Conservation (phyloP, 2,888 invertebrate genomes). For the Drosophila buzzatii region DNA sequence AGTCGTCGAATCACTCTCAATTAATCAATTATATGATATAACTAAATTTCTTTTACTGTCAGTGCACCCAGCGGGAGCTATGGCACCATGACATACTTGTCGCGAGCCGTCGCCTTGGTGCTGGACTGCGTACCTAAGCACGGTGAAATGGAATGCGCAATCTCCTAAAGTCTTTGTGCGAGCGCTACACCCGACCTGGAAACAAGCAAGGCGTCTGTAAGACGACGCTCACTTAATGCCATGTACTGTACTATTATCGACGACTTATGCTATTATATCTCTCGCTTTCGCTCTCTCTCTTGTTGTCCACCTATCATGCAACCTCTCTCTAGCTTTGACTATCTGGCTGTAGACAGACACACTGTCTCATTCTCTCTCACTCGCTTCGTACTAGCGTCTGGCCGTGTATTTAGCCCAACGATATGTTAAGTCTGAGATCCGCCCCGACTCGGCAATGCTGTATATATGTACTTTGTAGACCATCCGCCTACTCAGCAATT, state of each 20-base stretch:
- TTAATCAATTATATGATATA: neutral
- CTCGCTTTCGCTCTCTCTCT: slow-evolving; percentile 13
- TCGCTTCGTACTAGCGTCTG: slow-evolving; percentile 21
- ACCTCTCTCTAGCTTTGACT: slow-evolving; percentile 22
- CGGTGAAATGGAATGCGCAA: slow-evolving; percentile 92
- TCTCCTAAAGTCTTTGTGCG: slow-evolving; percentile 86
- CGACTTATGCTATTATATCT: slow-evolving; percentile 31
- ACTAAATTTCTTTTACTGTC: slow-evolving; percentile 34
- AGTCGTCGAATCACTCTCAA: neutral
- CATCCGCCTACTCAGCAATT: slow-evolving; percentile 19
- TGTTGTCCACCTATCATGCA: slow-evolving; percentile 18
- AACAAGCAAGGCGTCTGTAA: slow-evolving; percentile 32
- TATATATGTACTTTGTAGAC: slow-evolving; percentile 34
- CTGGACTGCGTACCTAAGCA: slow-evolving; percentile 91
- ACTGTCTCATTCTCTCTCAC: slow-evolving; percentile 31
- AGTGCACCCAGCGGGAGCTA: slow-evolving; percentile 98
- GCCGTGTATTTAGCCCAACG: slow-evolving; percentile 51
- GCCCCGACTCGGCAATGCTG: slow-evolving; percentile 24
- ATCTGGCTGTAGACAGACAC: slow-evolving; percentile 22
- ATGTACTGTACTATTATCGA: slow-evolving; percentile 44
- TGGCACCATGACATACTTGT: slow-evolving; percentile 99
- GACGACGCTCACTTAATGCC: slow-evolving; percentile 57
- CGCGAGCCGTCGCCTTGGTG: slow-evolving; percentile 91
- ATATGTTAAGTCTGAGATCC: slow-evolving; percentile 36
- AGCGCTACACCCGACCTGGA: slow-evolving; percentile 44